Evolutionary conservation across 1,140 invertebrate species (phyloP).

Genomic region (Drosophila parvula): DNA sequence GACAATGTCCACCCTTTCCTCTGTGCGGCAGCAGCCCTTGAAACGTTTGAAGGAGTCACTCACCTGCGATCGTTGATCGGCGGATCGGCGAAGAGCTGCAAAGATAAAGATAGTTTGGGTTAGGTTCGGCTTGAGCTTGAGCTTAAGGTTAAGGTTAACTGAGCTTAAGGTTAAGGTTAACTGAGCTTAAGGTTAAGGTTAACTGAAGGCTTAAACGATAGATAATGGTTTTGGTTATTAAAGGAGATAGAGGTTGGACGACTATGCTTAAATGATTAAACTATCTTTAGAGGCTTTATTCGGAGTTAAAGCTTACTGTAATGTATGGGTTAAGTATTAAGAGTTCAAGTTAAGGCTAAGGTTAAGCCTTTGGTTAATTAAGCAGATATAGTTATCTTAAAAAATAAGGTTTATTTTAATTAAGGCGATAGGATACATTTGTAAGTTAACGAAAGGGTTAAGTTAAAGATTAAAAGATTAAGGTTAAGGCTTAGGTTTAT

Average conservation of each 20-base stretch:
- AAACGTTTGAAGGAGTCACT: not conserved
- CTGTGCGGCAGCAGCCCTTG: not conserved
- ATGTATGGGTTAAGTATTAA: not conserved
- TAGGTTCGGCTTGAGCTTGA: not conserved
- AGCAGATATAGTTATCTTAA: not conserved
- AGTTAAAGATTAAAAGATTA: too few relatives aligned
- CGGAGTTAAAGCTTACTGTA: not conserved
- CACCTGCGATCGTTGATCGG: conserved; percentile 16
- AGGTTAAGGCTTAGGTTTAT: too few relatives aligned
- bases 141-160: not conserved
- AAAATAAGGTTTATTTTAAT: not conserved
- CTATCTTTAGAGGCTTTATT: too few relatives aligned
- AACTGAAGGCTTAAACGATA: not conserved
- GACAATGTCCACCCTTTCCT: conserved; percentile 10
- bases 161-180: not conserved
- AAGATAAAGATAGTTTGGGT: not conserved
- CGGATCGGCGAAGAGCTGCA: not conserved
- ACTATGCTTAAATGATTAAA: too few relatives aligned
- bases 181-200: not conserved
- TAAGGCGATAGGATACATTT: not conserved
- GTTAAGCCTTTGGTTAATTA: not conserved
- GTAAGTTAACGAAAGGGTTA: not conserved
- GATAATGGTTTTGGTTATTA: too few relatives aligned
- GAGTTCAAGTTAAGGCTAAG: not conserved
- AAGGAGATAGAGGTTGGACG: too few relatives aligned